Evolutionary conservation across 2,113 vertebrate species (phyloP).

Genomic region (Mustelus asterias): DNA sequence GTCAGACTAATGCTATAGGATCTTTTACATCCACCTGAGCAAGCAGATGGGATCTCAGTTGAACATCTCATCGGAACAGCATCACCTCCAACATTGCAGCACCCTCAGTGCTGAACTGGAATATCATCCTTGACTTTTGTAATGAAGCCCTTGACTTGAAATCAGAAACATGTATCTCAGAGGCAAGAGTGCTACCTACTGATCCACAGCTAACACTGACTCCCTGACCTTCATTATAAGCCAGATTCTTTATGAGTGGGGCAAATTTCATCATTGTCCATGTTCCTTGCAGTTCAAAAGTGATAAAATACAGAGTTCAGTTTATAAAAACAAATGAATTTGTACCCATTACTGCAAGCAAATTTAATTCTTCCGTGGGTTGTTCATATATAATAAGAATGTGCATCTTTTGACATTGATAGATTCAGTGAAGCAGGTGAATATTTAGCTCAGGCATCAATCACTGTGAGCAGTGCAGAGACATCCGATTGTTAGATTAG

Average conservation of each 20-base stretch:
- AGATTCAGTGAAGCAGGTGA: conserved; percentile 43
- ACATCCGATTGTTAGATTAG: conserved; percentile 4
- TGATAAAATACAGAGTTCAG: conserved; percentile 52
- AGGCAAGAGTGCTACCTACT: background rate
- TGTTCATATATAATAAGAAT: conserved; percentile 50
- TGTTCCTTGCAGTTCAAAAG: conserved; percentile 39
- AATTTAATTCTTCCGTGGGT: conserved; percentile 49
- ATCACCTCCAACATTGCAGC: too few relatives aligned
- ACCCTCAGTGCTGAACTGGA: too few relatives aligned
- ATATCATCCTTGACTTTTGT: background rate
- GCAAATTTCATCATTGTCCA: background rate
- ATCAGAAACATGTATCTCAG: background rate
- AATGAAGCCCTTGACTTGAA: background rate
- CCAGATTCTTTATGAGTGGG: background rate
- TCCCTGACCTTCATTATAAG: background rate
- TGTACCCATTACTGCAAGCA: conserved; percentile 51
- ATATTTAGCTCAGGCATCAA: conserved; percentile 44
- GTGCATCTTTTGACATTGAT: conserved; percentile 48
- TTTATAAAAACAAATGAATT: conserved; percentile 51
- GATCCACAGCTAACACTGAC: background rate
- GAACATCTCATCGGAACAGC: too few relatives aligned
- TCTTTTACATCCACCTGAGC: too few relatives aligned
- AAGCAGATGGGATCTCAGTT: too few relatives aligned
- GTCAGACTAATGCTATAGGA: too few relatives aligned
- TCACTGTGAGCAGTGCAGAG: conserved; percentile 44